These are phyloP conservation scores for Phataginus tricuspis DNA, from an alignment of 2,797 vertebrate genomes.

Conservation along the genomic window DNA sequence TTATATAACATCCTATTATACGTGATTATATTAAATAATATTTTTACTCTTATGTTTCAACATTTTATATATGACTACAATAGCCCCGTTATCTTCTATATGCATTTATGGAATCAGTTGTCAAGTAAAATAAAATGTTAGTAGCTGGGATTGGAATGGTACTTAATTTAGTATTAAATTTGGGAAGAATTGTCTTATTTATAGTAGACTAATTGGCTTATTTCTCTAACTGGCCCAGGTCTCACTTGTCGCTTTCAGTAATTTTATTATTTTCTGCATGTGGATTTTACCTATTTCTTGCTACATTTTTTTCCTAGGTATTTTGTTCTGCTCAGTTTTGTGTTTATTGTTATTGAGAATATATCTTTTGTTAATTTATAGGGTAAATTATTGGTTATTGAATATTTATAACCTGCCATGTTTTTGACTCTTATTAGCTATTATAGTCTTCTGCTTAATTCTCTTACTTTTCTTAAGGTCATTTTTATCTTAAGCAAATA, in stretches of 20 bases:
- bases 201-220: not conserved
- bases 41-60: not conserved
- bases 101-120: not conserved
- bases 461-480: not conserved
- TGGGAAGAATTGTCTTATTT: not conserved
- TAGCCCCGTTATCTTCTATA: not conserved
- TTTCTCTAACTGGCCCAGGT: not conserved
- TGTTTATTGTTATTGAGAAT: not conserved
- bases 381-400: not conserved
- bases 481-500: not conserved
- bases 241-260: not conserved
- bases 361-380: not conserved
- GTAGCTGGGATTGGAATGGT: not conserved
- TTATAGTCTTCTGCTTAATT: not conserved
- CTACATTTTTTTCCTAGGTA: not conserved
- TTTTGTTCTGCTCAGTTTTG: not conserved
- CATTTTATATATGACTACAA: not conserved
- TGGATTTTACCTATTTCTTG: not conserved
- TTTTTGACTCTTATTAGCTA: not conserved
- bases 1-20: not conserved
- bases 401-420: not conserved
- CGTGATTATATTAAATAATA: not conserved
- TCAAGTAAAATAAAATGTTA: slow-evolving; percentile 22
- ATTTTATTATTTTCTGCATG: not conserved
- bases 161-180: not conserved